Evolutionary conservation across 1,140 invertebrate species (phyloP).

Genomic region (Anthonomus grandis): DNA sequence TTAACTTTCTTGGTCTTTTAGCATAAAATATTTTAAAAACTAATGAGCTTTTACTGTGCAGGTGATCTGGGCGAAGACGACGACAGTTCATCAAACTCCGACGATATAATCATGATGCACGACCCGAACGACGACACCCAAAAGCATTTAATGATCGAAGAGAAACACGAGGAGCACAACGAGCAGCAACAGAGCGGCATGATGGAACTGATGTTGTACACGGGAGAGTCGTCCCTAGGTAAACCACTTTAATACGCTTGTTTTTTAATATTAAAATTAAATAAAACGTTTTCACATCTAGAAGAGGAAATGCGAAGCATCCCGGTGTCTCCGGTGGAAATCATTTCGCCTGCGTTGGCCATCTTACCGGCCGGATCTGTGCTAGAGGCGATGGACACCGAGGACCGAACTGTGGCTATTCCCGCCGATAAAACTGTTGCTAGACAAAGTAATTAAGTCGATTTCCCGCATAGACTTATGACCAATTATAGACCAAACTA

Average conservation of each 20-base stretch:
- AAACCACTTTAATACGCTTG: no score
- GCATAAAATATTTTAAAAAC: no score
- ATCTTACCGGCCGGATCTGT: constrained; percentile 1
- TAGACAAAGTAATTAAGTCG: constrained; percentile 15
- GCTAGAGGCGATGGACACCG: constrained; percentile 16
- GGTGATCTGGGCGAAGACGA: constrained; percentile 23
- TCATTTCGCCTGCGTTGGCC: constrained; percentile 16
- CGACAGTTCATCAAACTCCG: constrained; percentile 17
- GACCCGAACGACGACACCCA: constrained; percentile 1
- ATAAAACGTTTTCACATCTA: no score
- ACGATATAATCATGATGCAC: constrained; percentile 23
- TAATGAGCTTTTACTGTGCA: no score
- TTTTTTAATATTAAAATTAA: no score
- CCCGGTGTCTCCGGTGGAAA: constrained; percentile 19
- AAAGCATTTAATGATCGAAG: constrained; percentile 15
- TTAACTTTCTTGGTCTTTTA: no score
- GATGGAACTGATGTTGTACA: constrained; percentile 20
- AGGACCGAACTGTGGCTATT: constrained; percentile 21
- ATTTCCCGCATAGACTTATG: no score
- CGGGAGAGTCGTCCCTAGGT: no score
- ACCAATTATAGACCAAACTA: no score
- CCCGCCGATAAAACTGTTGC: constrained; percentile 23
- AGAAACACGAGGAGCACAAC: neutral
- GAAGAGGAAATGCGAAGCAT: constrained; percentile 21
- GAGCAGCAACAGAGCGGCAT: neutral